phyloP scores from a whole-genome alignment of 2,888 invertebrate species.

The Shargacucullia verbasci region DNA sequence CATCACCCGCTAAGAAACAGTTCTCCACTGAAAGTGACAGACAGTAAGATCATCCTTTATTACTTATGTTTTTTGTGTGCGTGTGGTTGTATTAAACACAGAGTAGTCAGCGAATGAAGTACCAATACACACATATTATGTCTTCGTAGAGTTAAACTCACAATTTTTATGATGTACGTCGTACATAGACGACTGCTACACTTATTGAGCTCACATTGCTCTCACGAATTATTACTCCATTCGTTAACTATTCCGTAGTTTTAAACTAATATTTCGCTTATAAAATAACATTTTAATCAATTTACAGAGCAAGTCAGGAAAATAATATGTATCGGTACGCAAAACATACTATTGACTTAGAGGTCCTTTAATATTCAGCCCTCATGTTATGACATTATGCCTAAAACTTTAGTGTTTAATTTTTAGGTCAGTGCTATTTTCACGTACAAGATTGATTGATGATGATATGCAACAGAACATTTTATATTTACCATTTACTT shows the following conservation, averaged over 20 bases:
- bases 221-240: conserved; percentile 4
- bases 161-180: not conserved
- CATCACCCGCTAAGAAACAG: conserved; percentile 94
- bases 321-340: conserved; percentile 86
- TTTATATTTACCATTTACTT: conserved; percentile 4
- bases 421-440: conserved; percentile 17
- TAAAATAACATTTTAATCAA: conserved; percentile 63
- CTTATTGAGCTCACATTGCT: too few relatives aligned
- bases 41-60: conserved; percentile 74
- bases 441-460: conserved; percentile 11
- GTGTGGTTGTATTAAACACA: conserved; percentile 28
- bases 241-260: conserved; percentile 35
- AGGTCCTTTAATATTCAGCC: conserved; percentile 39
- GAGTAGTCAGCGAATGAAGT: conserved; percentile 26
- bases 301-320: conserved; percentile 88
- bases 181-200: too few relatives aligned
- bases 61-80: conserved; percentile 24
- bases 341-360: conserved; percentile 59
- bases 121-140: not conserved
- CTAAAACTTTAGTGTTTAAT: conserved; percentile 37
- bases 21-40: conserved; percentile 93
- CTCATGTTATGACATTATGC: conserved; percentile 32
- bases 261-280: conserved; percentile 31
- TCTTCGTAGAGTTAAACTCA: not conserved
- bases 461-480: conserved; percentile 13